Evolutionary conservation across 2,888 invertebrate genomes (phyloP).

Genomic region (Ptychoptera albimana): DNA sequence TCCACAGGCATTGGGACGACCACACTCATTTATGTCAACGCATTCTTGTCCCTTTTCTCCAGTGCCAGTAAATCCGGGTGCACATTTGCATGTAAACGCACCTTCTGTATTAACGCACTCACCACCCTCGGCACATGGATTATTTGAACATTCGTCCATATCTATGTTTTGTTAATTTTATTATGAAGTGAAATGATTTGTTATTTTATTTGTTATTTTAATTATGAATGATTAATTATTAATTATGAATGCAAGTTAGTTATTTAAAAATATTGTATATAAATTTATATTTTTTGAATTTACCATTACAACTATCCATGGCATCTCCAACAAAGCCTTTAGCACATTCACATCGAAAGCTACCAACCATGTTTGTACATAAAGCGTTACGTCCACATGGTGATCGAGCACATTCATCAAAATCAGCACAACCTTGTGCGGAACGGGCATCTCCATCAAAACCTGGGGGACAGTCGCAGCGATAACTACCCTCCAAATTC

Average conservation of each 20-base stretch:
- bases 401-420: conserved; percentile 56
- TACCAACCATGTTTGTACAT: conserved; percentile 65
- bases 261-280: neutral
- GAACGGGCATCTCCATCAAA: conserved; percentile 65
- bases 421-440: conserved; percentile 48
- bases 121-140: conserved; percentile 53
- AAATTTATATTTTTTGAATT: conserved; percentile 12
- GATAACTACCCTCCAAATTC: conserved; percentile 63
- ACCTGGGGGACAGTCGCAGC: conserved; percentile 72
- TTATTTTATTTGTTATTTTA: neutral
- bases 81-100: conserved; percentile 58
- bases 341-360: conserved; percentile 67
- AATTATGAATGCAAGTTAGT: neutral
- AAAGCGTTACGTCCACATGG: conserved; percentile 66
- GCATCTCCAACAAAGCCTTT: conserved; percentile 72
- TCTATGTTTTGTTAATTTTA: conserved; percentile 31
- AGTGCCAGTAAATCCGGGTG: conserved; percentile 47
- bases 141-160: conserved; percentile 53
- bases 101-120: conserved; percentile 61
- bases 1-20: conserved; percentile 48
- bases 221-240: neutral
- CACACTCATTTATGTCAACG: conserved; percentile 60
- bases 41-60: conserved; percentile 37
- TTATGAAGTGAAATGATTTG: neutral
- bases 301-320: conserved; percentile 57